Percentiles rank a stretch among this genome's conserved stretches.
phyloP scores from a whole-genome alignment of 2,888 invertebrate species.

The Phortica magna region DNA sequence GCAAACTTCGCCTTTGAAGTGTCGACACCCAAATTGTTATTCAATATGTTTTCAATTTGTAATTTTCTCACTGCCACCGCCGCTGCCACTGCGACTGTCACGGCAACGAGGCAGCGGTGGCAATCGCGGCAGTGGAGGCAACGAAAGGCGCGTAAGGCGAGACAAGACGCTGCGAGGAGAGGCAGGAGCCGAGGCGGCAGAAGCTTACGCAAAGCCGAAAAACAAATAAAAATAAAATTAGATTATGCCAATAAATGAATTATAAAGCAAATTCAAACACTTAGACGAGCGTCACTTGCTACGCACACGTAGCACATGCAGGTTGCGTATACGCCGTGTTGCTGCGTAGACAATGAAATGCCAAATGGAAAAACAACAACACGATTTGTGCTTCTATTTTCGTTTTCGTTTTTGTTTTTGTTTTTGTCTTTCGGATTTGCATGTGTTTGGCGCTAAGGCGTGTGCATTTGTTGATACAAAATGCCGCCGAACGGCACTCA shows the following conservation, averaged over 20 bases:
- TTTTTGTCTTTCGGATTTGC: slow-evolving; percentile 13
- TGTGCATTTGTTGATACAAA: not conserved
- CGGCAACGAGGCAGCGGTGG: not conserved
- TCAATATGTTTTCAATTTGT: slow-evolving; percentile 69
- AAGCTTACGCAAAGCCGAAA: slow-evolving; percentile 48
- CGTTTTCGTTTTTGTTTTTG: not conserved
- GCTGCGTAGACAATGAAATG: slow-evolving; percentile 22
- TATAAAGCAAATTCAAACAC: slow-evolving; percentile 59
- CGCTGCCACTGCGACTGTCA: not conserved
- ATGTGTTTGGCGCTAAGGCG: not conserved
- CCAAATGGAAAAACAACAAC: slow-evolving; percentile 21
- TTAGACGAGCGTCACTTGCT: slow-evolving; percentile 23
- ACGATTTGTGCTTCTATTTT: slow-evolving; percentile 26
- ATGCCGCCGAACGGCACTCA: slow-evolving; percentile 37
- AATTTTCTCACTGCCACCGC: slow-evolving; percentile 14
- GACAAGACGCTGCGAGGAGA: not conserved
- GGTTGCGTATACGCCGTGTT: slow-evolving; percentile 7
- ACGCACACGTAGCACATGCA: not conserved
- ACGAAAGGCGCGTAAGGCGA: not conserved
- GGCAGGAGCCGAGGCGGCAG: not conserved
- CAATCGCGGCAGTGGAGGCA: not conserved
- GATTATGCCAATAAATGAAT: slow-evolving; percentile 72
- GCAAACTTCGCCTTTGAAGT: slow-evolving; percentile 10
- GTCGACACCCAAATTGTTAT: slow-evolving; percentile 52
- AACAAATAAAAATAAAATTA: slow-evolving; percentile 69